Conservation (phyloP, 2,113 vertebrate genomes). For the Oryzias melastigma region DNA sequence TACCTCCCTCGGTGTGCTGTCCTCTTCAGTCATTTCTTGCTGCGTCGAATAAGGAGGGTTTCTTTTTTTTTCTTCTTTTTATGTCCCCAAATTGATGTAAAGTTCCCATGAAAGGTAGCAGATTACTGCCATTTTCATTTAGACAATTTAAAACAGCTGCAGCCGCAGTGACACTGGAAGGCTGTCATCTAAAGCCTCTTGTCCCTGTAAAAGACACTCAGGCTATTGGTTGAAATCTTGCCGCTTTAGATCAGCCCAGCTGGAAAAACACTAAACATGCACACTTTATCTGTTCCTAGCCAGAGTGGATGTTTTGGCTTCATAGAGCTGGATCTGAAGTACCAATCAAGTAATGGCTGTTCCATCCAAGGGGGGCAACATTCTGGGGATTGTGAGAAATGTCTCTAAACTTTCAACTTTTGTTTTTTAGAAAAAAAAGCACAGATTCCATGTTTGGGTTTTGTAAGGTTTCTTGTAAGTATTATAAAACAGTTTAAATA, state of each 20-base stretch:
- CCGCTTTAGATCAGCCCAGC: constrained; percentile 70
- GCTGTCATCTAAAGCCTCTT: constrained; percentile 71
- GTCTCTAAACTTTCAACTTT: too few species aligned
- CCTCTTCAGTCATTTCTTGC: constrained; percentile 27
- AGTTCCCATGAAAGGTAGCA: constrained; percentile 67
- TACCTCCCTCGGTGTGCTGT: constrained; percentile 32
- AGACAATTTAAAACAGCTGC: constrained; percentile 78
- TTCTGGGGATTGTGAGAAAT: too few species aligned
- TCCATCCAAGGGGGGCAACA: constrained; percentile 36
- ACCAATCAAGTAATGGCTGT: constrained; percentile 61
- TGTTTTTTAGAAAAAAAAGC: too few species aligned
- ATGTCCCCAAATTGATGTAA: constrained; percentile 61
- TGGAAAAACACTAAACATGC: constrained; percentile 71
- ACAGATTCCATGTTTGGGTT: too few species aligned
- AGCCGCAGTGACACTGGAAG: constrained; percentile 48
- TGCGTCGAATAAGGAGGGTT: constrained; percentile 38
- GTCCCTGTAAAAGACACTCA: constrained; percentile 65
- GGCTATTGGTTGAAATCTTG: constrained; percentile 71
- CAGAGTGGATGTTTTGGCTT: constrained; percentile 50
- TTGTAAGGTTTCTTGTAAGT: too few species aligned
- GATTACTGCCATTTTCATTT: constrained; percentile 73
- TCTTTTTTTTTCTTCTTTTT: constrained; percentile 65
- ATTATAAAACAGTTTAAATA: too few species aligned
- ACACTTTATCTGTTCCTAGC: constrained; percentile 55
- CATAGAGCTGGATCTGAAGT: constrained; percentile 47